Percentiles rank a stretch among this genome's conserved stretches.
Evolutionary conservation across 2,888 invertebrate species (phyloP).

Genomic region (Himalopsyche japonica): DNA sequence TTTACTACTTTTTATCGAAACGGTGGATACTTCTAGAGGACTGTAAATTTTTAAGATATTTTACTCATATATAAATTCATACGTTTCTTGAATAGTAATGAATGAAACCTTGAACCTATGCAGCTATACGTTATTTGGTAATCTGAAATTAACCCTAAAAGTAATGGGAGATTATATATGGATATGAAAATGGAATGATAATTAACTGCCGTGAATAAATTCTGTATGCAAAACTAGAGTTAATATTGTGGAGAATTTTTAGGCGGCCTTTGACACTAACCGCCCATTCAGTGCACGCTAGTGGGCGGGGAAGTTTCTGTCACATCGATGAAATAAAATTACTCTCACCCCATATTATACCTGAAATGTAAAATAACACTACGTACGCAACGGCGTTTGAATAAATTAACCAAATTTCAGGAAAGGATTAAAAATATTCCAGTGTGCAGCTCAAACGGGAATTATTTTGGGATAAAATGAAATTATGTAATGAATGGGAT

Average conservation of each 20-base stretch:
- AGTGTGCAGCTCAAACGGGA: neutral
- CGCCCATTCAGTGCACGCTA: neutral
- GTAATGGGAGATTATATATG: neutral
- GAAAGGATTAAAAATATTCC: neutral
- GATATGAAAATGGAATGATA: slow-evolving; percentile 1
- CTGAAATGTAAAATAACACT: neutral
- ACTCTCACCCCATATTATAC: neutral
- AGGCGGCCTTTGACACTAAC: neutral
- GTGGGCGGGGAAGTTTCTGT: neutral
- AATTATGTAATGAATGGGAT: neutral
- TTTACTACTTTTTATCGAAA: too few species aligned
- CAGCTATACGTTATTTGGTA: neutral
- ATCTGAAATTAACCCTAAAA: neutral
- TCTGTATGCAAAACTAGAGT: neutral
- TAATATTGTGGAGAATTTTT: neutral
- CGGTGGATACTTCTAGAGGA: too few species aligned
- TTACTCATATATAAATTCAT: neutral
- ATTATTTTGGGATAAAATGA: neutral
- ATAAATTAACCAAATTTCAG: neutral
- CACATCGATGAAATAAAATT: slow-evolving; percentile 1
- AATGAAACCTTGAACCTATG: neutral
- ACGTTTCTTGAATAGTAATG: neutral
- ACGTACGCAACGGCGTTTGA: neutral
- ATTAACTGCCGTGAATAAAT: neutral
- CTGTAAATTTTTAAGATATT: neutral